A percentile compares a stretch with the other conserved stretches of the same genome.
These are phyloP conservation scores for Sebastes diploproa DNA, from an alignment of 2,797 vertebrate genomes.

Conservation along the genomic window DNA sequence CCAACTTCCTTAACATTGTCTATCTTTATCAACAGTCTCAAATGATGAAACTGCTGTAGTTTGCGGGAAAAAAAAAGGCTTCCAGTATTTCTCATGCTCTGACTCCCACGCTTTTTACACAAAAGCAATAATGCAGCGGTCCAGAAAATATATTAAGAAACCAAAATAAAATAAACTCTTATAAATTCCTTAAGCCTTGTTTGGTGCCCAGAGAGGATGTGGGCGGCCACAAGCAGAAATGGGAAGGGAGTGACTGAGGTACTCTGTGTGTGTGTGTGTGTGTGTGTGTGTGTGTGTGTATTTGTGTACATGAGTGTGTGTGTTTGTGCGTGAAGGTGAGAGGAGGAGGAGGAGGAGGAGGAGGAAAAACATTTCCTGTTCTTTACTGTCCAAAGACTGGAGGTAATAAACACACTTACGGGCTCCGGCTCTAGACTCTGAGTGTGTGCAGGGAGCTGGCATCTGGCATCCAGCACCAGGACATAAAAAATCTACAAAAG, in stretches of 20 bases:
- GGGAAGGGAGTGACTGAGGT: conserved; percentile 34
- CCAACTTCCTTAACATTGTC: neutral
- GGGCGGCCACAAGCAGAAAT: conserved; percentile 28
- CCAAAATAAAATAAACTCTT: conserved; percentile 54
- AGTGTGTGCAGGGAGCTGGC: conserved; percentile 57
- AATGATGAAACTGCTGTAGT: neutral
- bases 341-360: conserved; percentile 56
- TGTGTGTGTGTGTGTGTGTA: neutral
- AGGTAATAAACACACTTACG: conserved; percentile 72
- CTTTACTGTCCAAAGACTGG: conserved; percentile 77
- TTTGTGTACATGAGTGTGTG: neutral
- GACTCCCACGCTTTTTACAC: conserved; percentile 40
- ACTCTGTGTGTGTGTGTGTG: neutral
- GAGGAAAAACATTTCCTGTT: conserved; percentile 79
- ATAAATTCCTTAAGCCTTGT: conserved; percentile 50
- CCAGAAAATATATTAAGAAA: conserved; percentile 49
- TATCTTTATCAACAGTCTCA: neutral
- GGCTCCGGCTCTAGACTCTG: conserved; percentile 46
- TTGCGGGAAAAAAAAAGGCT: neutral
- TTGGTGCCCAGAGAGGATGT: conserved; percentile 51
- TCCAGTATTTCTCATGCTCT: conserved; percentile 5
- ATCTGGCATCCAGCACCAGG: conserved; percentile 69
- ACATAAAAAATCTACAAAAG: conserved; percentile 64
- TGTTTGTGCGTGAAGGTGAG: conserved; percentile 45
- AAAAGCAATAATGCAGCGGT: conserved; percentile 43